Conservation (phyloP, 2,797 vertebrate genomes). For the Sus cebifrons region DNA sequence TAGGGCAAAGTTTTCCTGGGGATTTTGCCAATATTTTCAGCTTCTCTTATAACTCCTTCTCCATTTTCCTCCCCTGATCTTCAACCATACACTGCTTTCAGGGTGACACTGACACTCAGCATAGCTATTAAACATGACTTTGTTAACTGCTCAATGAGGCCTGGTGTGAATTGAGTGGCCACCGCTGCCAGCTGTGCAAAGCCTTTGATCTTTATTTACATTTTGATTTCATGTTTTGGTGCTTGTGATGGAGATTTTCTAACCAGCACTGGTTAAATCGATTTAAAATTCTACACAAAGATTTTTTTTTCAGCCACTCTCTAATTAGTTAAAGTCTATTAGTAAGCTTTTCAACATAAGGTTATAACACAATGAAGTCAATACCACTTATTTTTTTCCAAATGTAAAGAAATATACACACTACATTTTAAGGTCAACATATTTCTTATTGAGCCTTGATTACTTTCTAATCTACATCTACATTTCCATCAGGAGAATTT, state of each 20-base stretch:
- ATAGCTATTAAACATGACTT: conserved; percentile 74
- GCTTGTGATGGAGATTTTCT: conserved; percentile 70
- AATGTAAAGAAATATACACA: not conserved
- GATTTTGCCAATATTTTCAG: not conserved
- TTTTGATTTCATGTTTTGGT: conserved; percentile 77
- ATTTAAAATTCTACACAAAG: conserved; percentile 58
- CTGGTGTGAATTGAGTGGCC: conserved; percentile 78
- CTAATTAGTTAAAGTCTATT: conserved; percentile 34
- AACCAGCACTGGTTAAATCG: conserved; percentile 40
- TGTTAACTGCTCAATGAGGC: conserved; percentile 68
- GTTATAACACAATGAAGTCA: not conserved
- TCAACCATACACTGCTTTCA: not conserved
- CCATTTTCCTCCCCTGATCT: conserved; percentile 27
- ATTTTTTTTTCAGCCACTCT: conserved; percentile 14
- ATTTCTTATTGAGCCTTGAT: not conserved
- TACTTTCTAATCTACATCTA: not conserved
- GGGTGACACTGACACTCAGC: conserved; percentile 76
- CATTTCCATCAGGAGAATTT: not conserved
- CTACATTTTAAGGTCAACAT: not conserved
- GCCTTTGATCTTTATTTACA: conserved; percentile 88
- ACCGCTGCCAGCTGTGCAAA: conserved; percentile 75
- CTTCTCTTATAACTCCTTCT: not conserved
- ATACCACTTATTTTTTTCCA: conserved; percentile 19
- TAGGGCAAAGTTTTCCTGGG: not conserved
- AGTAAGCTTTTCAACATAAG: conserved; percentile 14